Evolutionary conservation across 1,140 invertebrate genomes (phyloP), one percentile per base, ranked within the genome.

Genomic region (Drosophila burlai): DNA sequence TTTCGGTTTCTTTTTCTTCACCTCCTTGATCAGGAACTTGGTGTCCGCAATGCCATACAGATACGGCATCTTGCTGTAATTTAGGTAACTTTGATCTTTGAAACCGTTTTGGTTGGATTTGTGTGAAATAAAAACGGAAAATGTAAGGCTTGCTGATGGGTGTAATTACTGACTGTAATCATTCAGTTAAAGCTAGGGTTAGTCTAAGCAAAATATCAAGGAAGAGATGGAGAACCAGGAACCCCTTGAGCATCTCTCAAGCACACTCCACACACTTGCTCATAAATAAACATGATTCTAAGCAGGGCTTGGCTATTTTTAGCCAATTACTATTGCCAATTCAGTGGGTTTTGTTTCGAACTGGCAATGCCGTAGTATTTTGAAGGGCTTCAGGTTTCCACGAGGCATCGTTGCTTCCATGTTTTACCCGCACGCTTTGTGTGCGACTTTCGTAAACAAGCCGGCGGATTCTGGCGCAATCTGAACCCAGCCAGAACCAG

Each of bases 1-100:
- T 4, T 8, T 45, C 0, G 8, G 3, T 24, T 16, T 29, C 26
- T 45, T 43, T 13, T 36, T 71, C 13, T 57, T 60, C 11, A 7
- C 3, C 42, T 68, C 65, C 1, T n/a, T 60, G 4, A 65, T 38
- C 50, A 61, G 18, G 49, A 82, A 89, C 71, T 90, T 90, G 49
- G 85, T 89, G 46, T 89, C 85, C 34, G 85, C 79, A 15, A 89
- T 82, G 1, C 85, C 85, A 36, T 89, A 89, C 0, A 89, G 46
- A 62, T 89, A 89, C 1, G 78, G 81, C 85, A 89, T 89, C 24
- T 49, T 60, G 18, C 13, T 21, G 16, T 10, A 73, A 72, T 73
- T 72, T 72, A 10, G 45, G 10, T 24, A 9, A 38, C n/a, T 43
- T 24, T 24, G 24, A 2, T 15, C 26, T 29, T 43, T 38, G 16